phyloP scores from a whole-genome alignment of 2,113 vertebrate genomes.

The Lagopus muta region DNA sequence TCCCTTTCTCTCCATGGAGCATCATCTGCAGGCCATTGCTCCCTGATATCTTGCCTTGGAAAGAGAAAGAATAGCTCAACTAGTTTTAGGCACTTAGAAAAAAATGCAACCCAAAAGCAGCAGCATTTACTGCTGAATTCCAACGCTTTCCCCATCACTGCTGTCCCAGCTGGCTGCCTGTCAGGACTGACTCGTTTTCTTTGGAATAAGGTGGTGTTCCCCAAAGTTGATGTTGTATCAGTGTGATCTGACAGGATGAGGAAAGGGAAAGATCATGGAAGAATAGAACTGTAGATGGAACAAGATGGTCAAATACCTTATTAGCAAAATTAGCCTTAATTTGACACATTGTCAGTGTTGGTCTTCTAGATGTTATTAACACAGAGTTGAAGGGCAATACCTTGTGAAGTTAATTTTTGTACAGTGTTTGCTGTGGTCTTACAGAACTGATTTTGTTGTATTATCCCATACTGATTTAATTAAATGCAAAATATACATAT shows the following conservation, averaged over 20 bases:
- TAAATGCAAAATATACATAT: background rate
- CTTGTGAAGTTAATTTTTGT: background rate
- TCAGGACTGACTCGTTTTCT: background rate
- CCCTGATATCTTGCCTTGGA: background rate
- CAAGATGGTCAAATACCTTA: background rate
- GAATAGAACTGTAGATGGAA: background rate
- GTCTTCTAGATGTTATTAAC: background rate
- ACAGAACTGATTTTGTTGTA: background rate
- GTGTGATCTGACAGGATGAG: background rate
- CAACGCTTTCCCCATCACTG: background rate
- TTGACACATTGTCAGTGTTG: background rate
- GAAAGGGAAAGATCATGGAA: background rate
- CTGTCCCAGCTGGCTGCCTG: background rate
- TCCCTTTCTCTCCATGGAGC: background rate
- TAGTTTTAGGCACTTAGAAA: background rate
- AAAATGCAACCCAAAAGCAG: background rate
- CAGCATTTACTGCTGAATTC: accelerated
- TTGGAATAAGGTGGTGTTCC: background rate
- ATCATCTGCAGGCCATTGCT: background rate
- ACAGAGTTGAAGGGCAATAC: background rate
- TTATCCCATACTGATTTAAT: background rate
- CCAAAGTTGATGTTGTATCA: background rate
- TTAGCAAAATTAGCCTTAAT: background rate
- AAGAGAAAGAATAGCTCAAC: background rate
- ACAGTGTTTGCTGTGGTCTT: background rate